These are phyloP conservation scores for Euplexia lucipara DNA, from an alignment of 2,888 invertebrate species.

Conservation along the genomic window DNA sequence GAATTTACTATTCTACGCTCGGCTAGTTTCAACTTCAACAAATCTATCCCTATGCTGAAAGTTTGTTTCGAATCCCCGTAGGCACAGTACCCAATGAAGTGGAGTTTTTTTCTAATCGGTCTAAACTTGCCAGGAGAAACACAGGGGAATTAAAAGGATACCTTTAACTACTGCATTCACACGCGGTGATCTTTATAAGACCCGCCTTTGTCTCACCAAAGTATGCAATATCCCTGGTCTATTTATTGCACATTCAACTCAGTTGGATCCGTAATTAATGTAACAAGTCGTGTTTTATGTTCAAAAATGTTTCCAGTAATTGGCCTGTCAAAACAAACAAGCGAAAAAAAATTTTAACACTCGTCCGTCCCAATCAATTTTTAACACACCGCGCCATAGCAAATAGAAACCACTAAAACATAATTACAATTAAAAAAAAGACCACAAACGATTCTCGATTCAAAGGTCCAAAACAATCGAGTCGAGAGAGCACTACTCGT, in stretches of 20 bases:
- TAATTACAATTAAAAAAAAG: slow-evolving; percentile 66
- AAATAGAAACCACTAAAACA: slow-evolving; percentile 66
- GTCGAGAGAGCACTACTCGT: slow-evolving; percentile 71
- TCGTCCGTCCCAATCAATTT: slow-evolving; percentile 38
- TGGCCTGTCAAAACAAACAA: slow-evolving; percentile 48
- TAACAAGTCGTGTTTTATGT: slow-evolving; percentile 31
- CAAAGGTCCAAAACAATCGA: slow-evolving; percentile 73
- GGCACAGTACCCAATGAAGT: no score
- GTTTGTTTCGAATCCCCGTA: no score
- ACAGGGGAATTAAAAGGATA: background rate
- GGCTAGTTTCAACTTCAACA: no score
- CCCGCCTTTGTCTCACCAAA: slow-evolving; percentile 1
- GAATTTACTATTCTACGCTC: no score
- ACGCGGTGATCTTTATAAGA: background rate
- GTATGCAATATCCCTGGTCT: slow-evolving; percentile 13
- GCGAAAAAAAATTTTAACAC: slow-evolving; percentile 29
- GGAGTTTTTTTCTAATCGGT: background rate
- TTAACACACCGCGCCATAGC: slow-evolving; percentile 36
- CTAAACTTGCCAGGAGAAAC: background rate
- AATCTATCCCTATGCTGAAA: no score
- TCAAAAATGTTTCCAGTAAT: slow-evolving; percentile 48
- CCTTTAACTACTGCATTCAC: background rate
- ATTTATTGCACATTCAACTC: slow-evolving; percentile 28
- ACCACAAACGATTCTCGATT: slow-evolving; percentile 69
- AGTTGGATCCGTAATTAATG: slow-evolving; percentile 28